Conservation (phyloP, 1,140 invertebrate genomes). For the Drosophila sucinea region DNA sequence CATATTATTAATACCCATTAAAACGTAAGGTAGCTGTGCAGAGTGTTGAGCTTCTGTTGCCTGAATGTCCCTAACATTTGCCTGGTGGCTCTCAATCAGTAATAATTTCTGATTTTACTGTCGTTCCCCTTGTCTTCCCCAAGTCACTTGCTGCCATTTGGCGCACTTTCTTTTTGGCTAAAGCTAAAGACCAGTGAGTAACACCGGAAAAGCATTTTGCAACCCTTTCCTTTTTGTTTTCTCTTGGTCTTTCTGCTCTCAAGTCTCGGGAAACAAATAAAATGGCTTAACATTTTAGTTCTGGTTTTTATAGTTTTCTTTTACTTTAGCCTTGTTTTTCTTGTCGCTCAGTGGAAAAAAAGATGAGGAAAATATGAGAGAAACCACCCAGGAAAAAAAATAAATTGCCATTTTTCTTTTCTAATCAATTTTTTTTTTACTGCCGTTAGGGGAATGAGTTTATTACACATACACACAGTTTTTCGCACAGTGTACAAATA, state of each 20-base stretch:
- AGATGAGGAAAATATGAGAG: no score
- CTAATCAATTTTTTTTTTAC: conserved; percentile 10
- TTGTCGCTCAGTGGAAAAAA: conserved; percentile 1
- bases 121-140: not conserved
- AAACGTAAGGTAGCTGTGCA: not conserved
- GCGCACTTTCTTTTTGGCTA: not conserved
- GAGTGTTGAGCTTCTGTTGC: not conserved
- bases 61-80: no score
- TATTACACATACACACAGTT: not conserved
- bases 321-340: not conserved
- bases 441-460: conserved; percentile 6
- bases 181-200: not conserved
- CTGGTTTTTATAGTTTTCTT: conserved; percentile 3
- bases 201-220: not conserved
- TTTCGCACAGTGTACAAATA: not conserved
- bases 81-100: not conserved
- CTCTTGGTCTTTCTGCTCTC: not conserved
- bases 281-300: conserved; percentile 9
- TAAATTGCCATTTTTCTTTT: conserved; percentile 7
- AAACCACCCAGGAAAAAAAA: not conserved
- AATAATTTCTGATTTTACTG: not conserved
- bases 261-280: conserved; percentile 5
- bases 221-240: not conserved
- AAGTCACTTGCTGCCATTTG: not conserved
- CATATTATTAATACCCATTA: not conserved